Evolutionary conservation across 2,888 invertebrate species (phyloP), one percentile per base, ranked within the genome.

Genomic region (Dolichopus griseipennis): DNA sequence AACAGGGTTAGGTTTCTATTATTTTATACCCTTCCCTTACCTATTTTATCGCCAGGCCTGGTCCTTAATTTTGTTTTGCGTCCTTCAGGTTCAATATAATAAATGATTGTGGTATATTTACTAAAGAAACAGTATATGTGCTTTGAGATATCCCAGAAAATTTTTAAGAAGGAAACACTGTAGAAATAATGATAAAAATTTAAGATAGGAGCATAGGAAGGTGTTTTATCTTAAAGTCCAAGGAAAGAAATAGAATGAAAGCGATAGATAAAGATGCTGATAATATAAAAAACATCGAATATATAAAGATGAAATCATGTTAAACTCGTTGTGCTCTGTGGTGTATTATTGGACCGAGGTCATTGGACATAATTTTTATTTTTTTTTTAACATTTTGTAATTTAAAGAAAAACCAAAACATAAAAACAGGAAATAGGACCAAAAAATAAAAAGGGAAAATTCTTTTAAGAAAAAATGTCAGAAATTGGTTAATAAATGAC

Each of bases 401-500:
- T 27, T 27, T 5, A 5, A 27, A 27, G 27, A 27, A 34, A 43
- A 18, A 52, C 52, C 52, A 12, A 52, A 52, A 52, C 18, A 18
- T 18, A 18, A 12, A n/a, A 7, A 18, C 27, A 27, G 27, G n/a
- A 52, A 52, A 52, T 12, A 12, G 52, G 18, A 52, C 2, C 2
- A 52, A 52, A 52, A 52, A n/a, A 43, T 10, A n/a, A 52, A 52
- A 52, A 52, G 1, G n/a, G n/a, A 4, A 52, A 52, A 52, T 12
- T 6, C 52, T 12, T 41, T 41, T 41, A 41, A 52, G n/a, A 52
- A 52, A 52, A 15, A 52, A 52, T 52, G 52, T 52, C 52, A 52
- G 18, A 52, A n/a, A 52, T 18, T 52, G 52, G 52, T 52, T 52
- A 52, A 52, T 52, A 52, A 52, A 52, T 52, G 52, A 52, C 52